Conservation (phyloP, 2,888 invertebrate genomes). For the Oegoconia quadripuncta region DNA sequence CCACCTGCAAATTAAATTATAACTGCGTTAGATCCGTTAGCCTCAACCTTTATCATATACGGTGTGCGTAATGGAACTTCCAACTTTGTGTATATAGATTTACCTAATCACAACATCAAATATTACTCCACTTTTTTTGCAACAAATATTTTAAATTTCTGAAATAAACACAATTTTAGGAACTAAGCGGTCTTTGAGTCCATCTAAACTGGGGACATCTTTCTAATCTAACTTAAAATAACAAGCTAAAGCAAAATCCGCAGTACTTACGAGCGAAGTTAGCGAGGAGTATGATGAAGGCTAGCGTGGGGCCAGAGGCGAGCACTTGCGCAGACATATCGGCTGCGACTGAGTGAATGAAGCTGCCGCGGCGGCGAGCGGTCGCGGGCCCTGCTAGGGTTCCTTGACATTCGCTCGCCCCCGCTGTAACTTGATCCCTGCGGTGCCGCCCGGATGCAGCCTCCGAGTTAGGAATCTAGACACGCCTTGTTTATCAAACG, state of each 20-base stretch:
- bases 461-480: slow-evolving; percentile 69
- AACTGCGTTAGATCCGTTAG: slow-evolving; percentile 2
- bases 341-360: slow-evolving; percentile 25
- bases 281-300: slow-evolving; percentile 28
- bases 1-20: slow-evolving; percentile 40
- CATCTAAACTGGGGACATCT: no score
- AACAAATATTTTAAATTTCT: neutral
- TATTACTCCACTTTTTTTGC: no score
- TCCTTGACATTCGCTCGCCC: slow-evolving; percentile 76
- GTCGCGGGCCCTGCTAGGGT: slow-evolving; percentile 37
- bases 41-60: slow-evolving; percentile 10
- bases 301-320: slow-evolving; percentile 26
- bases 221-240: no score
- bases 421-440: slow-evolving; percentile 61
- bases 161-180: neutral
- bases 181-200: no score
- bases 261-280: slow-evolving; percentile 53
- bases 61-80: neutral
- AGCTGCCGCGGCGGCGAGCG: slow-evolving; percentile 23
- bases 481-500: slow-evolving; percentile 57
- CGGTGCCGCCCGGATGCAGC: slow-evolving; percentile 73
- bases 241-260: no score
- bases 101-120: no score
- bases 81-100: no score
- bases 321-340: slow-evolving; percentile 64